These are phyloP conservation scores for Antheraea yamamai DNA, from an alignment of 2,888 invertebrate genomes.

Conservation along the genomic window DNA sequence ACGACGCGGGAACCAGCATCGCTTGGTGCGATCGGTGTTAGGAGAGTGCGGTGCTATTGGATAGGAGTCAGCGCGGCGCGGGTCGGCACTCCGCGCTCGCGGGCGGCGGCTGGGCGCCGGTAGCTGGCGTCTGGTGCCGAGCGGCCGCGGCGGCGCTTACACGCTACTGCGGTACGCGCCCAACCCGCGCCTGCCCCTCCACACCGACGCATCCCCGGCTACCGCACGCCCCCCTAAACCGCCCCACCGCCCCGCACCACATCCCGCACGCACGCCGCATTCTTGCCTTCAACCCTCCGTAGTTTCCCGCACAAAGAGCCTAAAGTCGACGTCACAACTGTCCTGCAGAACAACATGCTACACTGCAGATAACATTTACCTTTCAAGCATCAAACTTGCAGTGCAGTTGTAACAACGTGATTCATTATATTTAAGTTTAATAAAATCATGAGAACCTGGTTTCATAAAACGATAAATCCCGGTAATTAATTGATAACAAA, in stretches of 20 bases:
- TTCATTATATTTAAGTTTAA: not conserved
- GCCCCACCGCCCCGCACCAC: slow-evolving; percentile 45
- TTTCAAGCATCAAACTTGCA: slow-evolving; percentile 2
- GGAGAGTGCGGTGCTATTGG: slow-evolving; percentile 46
- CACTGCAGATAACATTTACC: slow-evolving; percentile 42
- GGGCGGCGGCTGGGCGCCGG: slow-evolving; percentile 44
- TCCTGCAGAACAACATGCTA: slow-evolving; percentile 32
- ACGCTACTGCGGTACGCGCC: slow-evolving; percentile 80
- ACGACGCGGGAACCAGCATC: slow-evolving; percentile 56
- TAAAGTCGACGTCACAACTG: slow-evolving; percentile 44
- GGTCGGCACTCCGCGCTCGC: slow-evolving; percentile 58
- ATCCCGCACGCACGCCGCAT: slow-evolving; percentile 78
- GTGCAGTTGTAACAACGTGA: slow-evolving; percentile 2
- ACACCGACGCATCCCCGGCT: slow-evolving; percentile 62
- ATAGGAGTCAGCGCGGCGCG: slow-evolving; percentile 52
- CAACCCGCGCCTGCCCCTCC: slow-evolving; percentile 52
- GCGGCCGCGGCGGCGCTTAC: slow-evolving; percentile 77
- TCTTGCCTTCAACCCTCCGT: slow-evolving; percentile 66
- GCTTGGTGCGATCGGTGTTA: slow-evolving; percentile 43
- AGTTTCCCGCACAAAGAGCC: slow-evolving; percentile 61
- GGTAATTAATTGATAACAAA: not conserved
- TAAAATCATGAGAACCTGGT: not conserved
- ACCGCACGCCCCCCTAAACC: slow-evolving; percentile 53
- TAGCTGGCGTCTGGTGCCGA: slow-evolving; percentile 41
- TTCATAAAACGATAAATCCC: not conserved